phyloP scores from a whole-genome alignment of 2,113 vertebrate species.

The Pangasianodon hypophthalmus region DNA sequence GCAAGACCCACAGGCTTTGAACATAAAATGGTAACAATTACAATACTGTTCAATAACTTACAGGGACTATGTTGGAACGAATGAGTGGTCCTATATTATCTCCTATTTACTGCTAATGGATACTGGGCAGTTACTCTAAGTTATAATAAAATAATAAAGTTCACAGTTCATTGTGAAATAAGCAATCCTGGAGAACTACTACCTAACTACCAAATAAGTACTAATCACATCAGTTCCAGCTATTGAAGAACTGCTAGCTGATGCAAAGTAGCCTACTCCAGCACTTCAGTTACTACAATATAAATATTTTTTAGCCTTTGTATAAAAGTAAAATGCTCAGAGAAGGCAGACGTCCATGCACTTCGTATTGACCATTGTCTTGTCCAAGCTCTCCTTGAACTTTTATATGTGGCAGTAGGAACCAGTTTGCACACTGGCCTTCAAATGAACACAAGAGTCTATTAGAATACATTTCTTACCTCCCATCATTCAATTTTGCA shows the following conservation, averaged over 20 bases:
- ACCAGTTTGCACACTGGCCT: neutral
- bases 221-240: neutral
- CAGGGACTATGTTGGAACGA: neutral
- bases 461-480: neutral
- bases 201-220: neutral
- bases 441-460: neutral
- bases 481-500: neutral
- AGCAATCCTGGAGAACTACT: neutral
- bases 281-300: neutral
- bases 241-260: neutral
- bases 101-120: neutral
- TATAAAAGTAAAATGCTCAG: neutral
- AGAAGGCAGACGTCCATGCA: neutral
- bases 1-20: neutral
- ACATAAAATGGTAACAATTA: neutral
- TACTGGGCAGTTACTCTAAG: neutral
- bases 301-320: neutral
- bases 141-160: neutral
- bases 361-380: neutral
- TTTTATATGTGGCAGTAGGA: neutral
- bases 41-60: neutral
- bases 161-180: neutral
- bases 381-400: neutral
- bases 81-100: neutral
- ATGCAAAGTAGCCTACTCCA: neutral